phyloP scores from a whole-genome alignment of 2,888 invertebrate species.

The Alitta virens region DNA sequence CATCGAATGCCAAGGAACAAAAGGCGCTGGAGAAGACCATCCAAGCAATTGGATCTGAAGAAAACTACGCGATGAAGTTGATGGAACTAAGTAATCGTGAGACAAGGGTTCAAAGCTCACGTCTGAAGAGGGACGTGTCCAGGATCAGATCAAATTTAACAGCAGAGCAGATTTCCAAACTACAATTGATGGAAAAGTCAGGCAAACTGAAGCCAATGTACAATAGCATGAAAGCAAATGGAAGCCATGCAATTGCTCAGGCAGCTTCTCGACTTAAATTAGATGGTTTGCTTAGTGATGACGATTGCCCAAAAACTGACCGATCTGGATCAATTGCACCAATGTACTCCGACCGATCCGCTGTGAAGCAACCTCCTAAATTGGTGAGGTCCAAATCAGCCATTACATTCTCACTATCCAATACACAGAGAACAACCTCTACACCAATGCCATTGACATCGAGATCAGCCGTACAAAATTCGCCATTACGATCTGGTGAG shows the following conservation, averaged over 20 bases:
- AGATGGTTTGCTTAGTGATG: not conserved
- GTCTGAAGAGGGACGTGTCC: constrained; percentile 42
- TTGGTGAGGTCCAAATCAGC: not conserved
- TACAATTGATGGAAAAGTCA: constrained; percentile 37
- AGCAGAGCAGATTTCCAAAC: constrained; percentile 37
- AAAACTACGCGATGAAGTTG: constrained; percentile 41
- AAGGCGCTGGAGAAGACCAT: constrained; percentile 44
- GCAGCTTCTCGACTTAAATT: constrained; percentile 40
- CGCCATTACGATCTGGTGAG: not conserved
- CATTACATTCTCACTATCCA: not conserved
- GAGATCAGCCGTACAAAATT: no score
- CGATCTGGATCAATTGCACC: not conserved
- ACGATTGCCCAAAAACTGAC: not conserved
- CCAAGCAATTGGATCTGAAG: constrained; percentile 39
- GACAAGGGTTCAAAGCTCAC: constrained; percentile 40
- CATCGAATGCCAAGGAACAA: constrained; percentile 44
- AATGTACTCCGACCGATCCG: not conserved
- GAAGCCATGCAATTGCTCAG: constrained; percentile 40
- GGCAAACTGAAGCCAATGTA: constrained; percentile 35
- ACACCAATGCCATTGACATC: not conserved
- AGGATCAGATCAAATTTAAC: constrained; percentile 42
- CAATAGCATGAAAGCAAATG: constrained; percentile 34
- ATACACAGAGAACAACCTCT: not conserved
- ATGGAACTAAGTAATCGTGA: constrained; percentile 43
- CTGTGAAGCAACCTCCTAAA: not conserved